These are phyloP conservation scores for Urocynchramus pylzowi DNA, from an alignment of 2,113 vertebrate genomes.

Conservation along the genomic window DNA sequence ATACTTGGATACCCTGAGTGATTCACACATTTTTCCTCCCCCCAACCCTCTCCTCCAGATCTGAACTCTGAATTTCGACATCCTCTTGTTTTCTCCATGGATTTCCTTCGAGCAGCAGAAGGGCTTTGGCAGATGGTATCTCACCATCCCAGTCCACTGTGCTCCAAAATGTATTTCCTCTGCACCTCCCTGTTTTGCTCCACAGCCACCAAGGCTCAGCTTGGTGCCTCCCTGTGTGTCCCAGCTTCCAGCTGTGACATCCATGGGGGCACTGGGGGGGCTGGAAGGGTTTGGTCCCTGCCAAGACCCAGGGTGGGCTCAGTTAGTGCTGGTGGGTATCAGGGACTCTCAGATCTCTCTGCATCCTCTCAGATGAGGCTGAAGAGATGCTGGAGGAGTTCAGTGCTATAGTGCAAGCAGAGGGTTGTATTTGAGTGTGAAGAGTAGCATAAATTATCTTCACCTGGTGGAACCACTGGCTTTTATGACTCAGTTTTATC, in stretches of 20 bases:
- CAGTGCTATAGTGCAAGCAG: not conserved
- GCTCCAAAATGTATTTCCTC: not conserved
- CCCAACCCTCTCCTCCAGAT: not conserved
- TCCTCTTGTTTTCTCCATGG: not conserved
- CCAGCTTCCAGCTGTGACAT: not conserved
- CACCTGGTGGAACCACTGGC: not conserved
- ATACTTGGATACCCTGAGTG: not conserved
- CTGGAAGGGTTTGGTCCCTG: not conserved
- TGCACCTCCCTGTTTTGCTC: not conserved
- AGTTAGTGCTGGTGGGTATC: not conserved
- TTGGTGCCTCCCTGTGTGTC: not conserved
- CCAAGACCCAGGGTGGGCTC: not conserved
- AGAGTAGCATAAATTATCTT: not conserved
- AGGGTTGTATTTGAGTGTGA: not conserved
- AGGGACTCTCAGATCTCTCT: not conserved
- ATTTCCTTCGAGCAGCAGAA: not conserved
- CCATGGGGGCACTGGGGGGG: fast-evolving
- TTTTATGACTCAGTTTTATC: not conserved
- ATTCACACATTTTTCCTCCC: not conserved
- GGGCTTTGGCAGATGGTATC: not conserved
- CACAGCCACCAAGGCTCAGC: not conserved
- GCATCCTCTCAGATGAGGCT: not conserved
- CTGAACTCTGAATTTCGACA: not conserved
- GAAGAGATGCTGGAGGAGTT: not conserved
- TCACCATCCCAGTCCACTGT: not conserved